These are phyloP conservation scores for Tamandua tetradactyla DNA, from an alignment of 2,797 vertebrate species.

Conservation along the genomic window DNA sequence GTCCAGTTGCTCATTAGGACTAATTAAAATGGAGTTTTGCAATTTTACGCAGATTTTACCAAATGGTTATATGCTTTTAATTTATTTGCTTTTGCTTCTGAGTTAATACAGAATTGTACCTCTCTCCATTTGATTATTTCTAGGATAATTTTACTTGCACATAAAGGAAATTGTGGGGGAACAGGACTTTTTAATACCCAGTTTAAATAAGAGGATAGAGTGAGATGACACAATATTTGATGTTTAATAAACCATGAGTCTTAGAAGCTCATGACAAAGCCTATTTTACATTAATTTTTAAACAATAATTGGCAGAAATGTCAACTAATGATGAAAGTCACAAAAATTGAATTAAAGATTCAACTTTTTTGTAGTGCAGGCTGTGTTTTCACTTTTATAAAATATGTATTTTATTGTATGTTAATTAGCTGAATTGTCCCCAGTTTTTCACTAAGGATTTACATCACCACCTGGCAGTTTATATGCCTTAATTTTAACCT, in stretches of 20 bases:
- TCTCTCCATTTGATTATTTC: neutral
- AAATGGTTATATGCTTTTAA: neutral
- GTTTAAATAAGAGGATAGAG: neutral
- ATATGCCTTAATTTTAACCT: neutral
- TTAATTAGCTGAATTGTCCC: neutral
- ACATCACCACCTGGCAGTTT: neutral
- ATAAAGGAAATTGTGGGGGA: constrained; percentile 18
- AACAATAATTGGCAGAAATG: constrained; percentile 29
- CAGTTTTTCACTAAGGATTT: constrained; percentile 11
- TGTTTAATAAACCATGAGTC: constrained; percentile 14
- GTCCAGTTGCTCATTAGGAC: neutral
- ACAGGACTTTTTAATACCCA: constrained; percentile 15
- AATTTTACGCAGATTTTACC: neutral
- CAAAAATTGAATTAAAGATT: constrained; percentile 6
- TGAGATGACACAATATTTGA: neutral
- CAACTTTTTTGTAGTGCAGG: neutral
- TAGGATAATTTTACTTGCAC: constrained; percentile 29
- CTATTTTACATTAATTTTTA: constrained; percentile 13
- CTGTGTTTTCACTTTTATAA: constrained; percentile 24
- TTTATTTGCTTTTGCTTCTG: constrained; percentile 33
- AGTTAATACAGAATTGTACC: neutral
- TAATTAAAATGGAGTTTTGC: constrained; percentile 17
- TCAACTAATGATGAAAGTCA: neutral
- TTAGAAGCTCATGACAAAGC: neutral
- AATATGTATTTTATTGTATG: neutral